Conservation (phyloP, 2,888 invertebrate species). For the Catonia carolina region DNA sequence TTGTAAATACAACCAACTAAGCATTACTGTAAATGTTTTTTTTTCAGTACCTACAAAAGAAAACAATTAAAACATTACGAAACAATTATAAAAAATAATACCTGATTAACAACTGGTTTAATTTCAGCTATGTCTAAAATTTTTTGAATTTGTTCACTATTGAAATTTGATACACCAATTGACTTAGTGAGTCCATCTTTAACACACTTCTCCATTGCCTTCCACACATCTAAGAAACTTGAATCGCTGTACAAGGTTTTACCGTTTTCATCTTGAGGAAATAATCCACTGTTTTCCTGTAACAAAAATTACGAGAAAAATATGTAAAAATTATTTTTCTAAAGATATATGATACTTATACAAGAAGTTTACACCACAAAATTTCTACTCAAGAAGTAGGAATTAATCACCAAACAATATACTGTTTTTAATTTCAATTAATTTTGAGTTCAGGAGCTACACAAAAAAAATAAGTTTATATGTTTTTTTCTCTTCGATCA, state of each 20-base stretch:
- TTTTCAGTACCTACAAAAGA: too few species aligned
- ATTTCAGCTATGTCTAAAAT: conserved; percentile 54
- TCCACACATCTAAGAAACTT: conserved; percentile 69
- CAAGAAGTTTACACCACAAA: too few species aligned
- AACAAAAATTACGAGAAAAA: conserved; percentile 16
- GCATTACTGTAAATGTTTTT: too few species aligned
- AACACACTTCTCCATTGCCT: conserved; percentile 64
- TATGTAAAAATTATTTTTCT: too few species aligned
- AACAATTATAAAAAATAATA: conserved; percentile 35
- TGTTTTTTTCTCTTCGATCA: too few species aligned
- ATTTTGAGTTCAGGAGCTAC: too few species aligned
- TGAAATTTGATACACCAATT: conserved; percentile 81
- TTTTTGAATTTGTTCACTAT: conserved; percentile 61
- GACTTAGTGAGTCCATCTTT: conserved; percentile 60
- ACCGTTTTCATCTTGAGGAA: conserved; percentile 54
- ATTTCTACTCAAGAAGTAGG: too few species aligned
- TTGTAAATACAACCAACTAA: too few species aligned
- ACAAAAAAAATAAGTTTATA: too few species aligned
- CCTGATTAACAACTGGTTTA: conserved; percentile 61
- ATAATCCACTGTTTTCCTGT: conserved; percentile 57
- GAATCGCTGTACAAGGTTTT: conserved; percentile 58
- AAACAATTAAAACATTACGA: background rate
- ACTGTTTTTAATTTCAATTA: too few species aligned
- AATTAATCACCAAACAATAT: too few species aligned
- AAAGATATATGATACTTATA: too few species aligned